Base-by-base conservation (phyloP, 2,797 vertebrate species). In the Smutsia temminckii region DNA sequence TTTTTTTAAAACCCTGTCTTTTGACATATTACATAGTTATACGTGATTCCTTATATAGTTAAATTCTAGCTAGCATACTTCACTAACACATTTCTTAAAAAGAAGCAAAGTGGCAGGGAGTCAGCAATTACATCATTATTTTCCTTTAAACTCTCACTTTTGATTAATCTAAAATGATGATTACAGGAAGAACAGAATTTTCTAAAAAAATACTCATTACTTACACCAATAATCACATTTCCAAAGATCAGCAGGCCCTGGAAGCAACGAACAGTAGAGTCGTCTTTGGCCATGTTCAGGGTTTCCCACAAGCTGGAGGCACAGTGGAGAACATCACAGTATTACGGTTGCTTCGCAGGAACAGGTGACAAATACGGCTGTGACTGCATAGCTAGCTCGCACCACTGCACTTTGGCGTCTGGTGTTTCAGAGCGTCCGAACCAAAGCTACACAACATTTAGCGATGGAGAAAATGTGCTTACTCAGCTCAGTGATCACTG, bases 201-300 rank as follows among this genome's bases (percentile, higher is more conserved):
- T 9, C 92, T 85, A 53, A 97, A 97, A 46, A 90, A 69, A 83
- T 84, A 42, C 14, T 81, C 17, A 92, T 93, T 87, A 98, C 99
- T 98, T 98, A 99, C 99, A 97, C 98, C 98, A 89, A 98, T 95
- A 79, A 99, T 64, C 75, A 98, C 98, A 96, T 98, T 98, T 79
- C 98, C 98, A 86, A 99, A 96, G 94, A 99, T 98, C 89, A 99
- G 97, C 6, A 99, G 92, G 59, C 97, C 97, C 95, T 99, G 98
- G 94, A 99, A 98, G 77, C 98, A 98, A 29, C 49, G 98, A 14
- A 98, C 46, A 5, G 98, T 96, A 7, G 96, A 96, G 55, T 98
- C 95, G 0, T 96, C 98, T 98, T 98, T 98, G 40, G 98, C 96
- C 98, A 98, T 98, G 95, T 97, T 98, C 61, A 96, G 74, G 51